Conservation (phyloP, 2,113 vertebrate genomes). For the Phyllopteryx taeniolatus region DNA sequence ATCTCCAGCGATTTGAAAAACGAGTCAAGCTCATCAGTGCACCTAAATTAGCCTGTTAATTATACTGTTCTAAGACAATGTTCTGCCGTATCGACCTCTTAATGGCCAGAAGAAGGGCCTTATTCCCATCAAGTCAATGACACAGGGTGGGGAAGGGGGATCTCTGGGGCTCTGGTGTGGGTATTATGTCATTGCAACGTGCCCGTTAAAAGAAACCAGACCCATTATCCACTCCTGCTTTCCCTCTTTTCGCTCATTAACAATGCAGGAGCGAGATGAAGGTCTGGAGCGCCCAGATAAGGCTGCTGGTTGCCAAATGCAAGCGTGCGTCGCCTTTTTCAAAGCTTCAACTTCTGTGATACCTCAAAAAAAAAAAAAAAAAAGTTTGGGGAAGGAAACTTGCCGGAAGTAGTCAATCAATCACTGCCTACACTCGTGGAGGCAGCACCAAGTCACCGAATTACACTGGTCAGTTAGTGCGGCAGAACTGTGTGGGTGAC, state of each 20-base stretch:
- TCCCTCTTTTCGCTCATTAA: constrained; percentile 68
- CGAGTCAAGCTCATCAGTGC: constrained; percentile 62
- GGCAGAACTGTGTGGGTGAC: too few relatives aligned
- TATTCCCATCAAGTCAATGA: constrained; percentile 74
- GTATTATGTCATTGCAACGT: constrained; percentile 73
- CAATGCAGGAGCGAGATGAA: constrained; percentile 65
- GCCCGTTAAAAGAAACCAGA: constrained; percentile 69
- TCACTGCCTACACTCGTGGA: not conserved
- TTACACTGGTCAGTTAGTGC: not conserved
- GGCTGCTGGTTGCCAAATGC: constrained; percentile 49
- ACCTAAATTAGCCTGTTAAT: constrained; percentile 74
- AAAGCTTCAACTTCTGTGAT: constrained; percentile 9
- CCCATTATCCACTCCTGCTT: constrained; percentile 53
- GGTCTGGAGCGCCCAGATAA: constrained; percentile 59
- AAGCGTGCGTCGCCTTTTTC: constrained; percentile 19
- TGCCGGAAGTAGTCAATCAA: not conserved
- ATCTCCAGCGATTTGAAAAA: constrained; percentile 65
- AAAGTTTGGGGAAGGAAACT: not conserved
- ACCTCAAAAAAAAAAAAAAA: not conserved
- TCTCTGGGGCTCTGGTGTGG: constrained; percentile 58
- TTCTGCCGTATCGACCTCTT: constrained; percentile 76
- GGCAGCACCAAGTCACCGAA: not conserved
- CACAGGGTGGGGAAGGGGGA: constrained; percentile 30
- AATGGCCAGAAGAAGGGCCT: constrained; percentile 74
- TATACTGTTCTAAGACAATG: constrained; percentile 67